Evolutionary conservation across 2,888 invertebrate genomes (phyloP).

Genomic region (Malthinus flaveolus): DNA sequence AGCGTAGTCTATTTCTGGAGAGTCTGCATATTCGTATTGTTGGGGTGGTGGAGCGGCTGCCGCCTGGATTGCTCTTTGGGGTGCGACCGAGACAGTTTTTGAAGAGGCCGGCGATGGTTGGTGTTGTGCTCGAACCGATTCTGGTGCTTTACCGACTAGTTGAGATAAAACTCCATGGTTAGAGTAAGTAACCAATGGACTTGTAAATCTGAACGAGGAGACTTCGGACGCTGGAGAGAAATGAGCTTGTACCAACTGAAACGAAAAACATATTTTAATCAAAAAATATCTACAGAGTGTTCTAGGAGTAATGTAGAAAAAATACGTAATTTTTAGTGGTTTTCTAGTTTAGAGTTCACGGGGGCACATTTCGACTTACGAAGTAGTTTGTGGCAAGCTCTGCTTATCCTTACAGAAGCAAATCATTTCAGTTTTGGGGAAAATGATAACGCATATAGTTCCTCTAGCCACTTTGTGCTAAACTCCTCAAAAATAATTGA

Average conservation of each 20-base stretch:
- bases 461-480: no score
- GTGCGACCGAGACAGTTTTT: slow-evolving; percentile 10
- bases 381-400: no score
- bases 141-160: slow-evolving; percentile 41
- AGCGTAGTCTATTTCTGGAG: slow-evolving; percentile 20
- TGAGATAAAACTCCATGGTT: slow-evolving; percentile 48
- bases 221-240: slow-evolving; percentile 52
- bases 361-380: no score
- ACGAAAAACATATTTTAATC: neutral
- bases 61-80: neutral
- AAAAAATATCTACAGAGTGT: no score
- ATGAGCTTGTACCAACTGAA: slow-evolving; percentile 9
- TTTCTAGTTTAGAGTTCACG: no score
- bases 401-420: no score
- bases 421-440: no score
- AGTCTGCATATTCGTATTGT: slow-evolving; percentile 16
- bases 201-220: slow-evolving; percentile 50
- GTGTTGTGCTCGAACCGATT: slow-evolving; percentile 10
- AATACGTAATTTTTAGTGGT: no score
- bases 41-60: slow-evolving; percentile 14
- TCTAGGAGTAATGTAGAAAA: no score
- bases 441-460: no score
- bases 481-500: no score
- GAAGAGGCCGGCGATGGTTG: slow-evolving; percentile 24
- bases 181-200: slow-evolving; percentile 50